Conservation (phyloP, 2,113 vertebrate species). For the Pseudopipra pipra region DNA sequence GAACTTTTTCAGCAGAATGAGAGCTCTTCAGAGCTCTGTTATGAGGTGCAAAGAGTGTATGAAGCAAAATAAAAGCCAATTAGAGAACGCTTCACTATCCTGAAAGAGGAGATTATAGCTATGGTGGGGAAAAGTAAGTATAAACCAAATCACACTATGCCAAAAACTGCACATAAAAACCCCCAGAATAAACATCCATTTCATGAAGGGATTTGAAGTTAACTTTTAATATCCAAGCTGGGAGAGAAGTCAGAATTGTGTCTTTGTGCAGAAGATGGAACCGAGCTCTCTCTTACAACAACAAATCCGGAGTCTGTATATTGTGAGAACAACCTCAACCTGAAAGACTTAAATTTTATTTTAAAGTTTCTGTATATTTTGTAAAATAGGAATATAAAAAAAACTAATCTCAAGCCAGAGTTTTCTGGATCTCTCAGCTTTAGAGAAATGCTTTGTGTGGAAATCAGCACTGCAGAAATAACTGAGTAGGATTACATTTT, state of each 20-base stretch:
- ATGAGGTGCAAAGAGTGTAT: slow-evolving; percentile 12
- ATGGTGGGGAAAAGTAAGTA: slow-evolving; percentile 51
- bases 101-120: slow-evolving; percentile 45
- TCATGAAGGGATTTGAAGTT: slow-evolving; percentile 45
- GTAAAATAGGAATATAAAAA: background rate
- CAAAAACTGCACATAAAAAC: background rate
- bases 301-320: background rate
- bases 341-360: background rate
- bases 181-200: slow-evolving; percentile 27
- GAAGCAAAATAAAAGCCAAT: slow-evolving; percentile 63
- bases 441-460: background rate
- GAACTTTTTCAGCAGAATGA: slow-evolving; percentile 33
- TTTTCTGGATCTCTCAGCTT: background rate
- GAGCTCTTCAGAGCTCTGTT: slow-evolving; percentile 25
- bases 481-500: background rate
- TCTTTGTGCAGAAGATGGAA: slow-evolving; percentile 14
- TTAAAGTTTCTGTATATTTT: background rate
- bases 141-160: slow-evolving; percentile 30
- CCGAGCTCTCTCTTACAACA: slow-evolving; percentile 33
- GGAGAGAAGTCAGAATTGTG: slow-evolving; percentile 12
- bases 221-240: slow-evolving; percentile 48
- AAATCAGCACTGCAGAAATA: background rate
- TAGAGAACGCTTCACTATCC: slow-evolving; percentile 35
- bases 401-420: background rate
- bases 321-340: background rate